Evolutionary conservation across 1,140 invertebrate species (phyloP).

Genomic region (Drosophila bifasciata): DNA sequence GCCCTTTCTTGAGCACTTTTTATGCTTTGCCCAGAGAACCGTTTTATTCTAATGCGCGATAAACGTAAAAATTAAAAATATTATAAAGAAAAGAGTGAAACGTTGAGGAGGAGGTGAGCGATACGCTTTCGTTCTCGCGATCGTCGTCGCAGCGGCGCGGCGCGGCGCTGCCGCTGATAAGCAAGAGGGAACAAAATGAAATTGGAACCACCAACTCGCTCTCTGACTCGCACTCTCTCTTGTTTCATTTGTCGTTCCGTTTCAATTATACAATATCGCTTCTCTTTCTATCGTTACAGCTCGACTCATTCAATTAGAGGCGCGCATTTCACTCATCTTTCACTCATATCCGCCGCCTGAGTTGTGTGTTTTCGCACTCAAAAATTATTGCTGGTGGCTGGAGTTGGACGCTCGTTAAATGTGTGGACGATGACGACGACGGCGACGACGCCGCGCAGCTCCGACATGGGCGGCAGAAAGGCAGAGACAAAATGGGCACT

Average conservation of each 20-base stretch:
- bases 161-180: conserved; percentile 71
- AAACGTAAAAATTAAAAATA: conserved; percentile 15
- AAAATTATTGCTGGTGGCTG: conserved; percentile 41
- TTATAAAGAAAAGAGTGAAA: conserved; percentile 26
- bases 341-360: no score
- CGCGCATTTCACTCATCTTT: no score
- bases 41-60: conserved; percentile 58
- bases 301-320: not conserved
- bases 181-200: conserved; percentile 35
- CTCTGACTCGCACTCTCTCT: conserved; percentile 22
- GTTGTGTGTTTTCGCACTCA: no score
- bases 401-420: conserved; percentile 51
- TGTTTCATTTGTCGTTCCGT: conserved; percentile 31
- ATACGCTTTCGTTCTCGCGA: conserved; percentile 25
- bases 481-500: no score
- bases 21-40: conserved; percentile 1
- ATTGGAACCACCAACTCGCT: conserved; percentile 33
- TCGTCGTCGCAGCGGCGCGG: conserved; percentile 42
- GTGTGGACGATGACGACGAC: not conserved
- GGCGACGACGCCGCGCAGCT: no score
- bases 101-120: not conserved
- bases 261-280: conserved; percentile 51
- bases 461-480: no score
- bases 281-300: conserved; percentile 39
- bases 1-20: conserved; percentile 20